phyloP scores from a whole-genome alignment of 2,113 vertebrate genomes.

The Papio anubis region DNA sequence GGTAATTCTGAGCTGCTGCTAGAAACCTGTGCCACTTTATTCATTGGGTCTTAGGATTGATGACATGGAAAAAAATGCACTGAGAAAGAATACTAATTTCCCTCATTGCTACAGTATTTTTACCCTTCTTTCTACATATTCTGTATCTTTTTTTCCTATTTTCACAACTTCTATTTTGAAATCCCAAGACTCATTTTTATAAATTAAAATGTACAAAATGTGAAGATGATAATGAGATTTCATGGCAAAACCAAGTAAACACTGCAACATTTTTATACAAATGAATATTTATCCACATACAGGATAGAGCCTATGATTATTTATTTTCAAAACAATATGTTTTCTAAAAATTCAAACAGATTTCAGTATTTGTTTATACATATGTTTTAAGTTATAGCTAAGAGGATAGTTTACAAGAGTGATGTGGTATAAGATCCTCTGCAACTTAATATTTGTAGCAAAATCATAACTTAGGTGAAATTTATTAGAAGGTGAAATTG shows the following conservation, averaged over 20 bases:
- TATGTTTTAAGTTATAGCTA: slow-evolving; percentile 38
- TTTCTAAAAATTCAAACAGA: background rate
- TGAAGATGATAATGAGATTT: slow-evolving; percentile 6
- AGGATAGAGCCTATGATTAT: background rate
- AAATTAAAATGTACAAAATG: background rate
- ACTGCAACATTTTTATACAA: background rate
- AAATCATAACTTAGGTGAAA: background rate
- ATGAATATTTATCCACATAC: background rate
- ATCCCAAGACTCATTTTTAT: background rate
- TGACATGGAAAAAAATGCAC: no score
- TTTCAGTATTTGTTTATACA: background rate
- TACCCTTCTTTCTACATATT: background rate
- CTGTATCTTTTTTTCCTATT: background rate
- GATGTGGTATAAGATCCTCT: background rate
- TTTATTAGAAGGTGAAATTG: background rate
- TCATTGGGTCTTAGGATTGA: background rate
- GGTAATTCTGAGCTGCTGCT: background rate
- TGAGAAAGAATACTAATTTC: background rate
- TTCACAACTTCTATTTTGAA: background rate
- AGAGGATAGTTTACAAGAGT: background rate
- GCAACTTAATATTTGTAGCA: background rate
- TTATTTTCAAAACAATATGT: slow-evolving; percentile 52
- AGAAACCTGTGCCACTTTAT: background rate
- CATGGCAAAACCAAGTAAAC: slow-evolving; percentile 18
- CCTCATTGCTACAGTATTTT: accelerated